Percentiles rank a stretch among this genome's conserved stretches.
These are phyloP conservation scores for Hestina assimilis DNA, from an alignment of 1,140 invertebrate species.

Conservation along the genomic window DNA sequence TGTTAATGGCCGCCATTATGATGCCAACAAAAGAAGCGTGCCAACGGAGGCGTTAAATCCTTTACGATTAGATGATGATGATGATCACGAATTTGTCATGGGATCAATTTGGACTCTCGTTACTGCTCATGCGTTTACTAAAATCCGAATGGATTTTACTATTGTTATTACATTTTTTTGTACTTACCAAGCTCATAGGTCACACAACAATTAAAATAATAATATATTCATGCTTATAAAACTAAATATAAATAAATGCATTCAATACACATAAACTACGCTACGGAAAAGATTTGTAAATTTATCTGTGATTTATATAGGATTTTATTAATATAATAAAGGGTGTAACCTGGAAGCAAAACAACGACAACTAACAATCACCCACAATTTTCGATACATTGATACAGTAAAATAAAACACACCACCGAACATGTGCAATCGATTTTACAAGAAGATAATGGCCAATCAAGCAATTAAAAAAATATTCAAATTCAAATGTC, in stretches of 20 bases:
- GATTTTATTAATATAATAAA: conserved; percentile 41
- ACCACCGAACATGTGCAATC: conserved; percentile 64
- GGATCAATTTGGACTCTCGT: conserved; percentile 46
- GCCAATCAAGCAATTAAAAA: conserved; percentile 62
- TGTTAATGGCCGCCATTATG: conserved; percentile 74
- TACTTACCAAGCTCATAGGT: background rate
- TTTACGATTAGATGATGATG: conserved; percentile 75
- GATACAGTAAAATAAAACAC: conserved; percentile 64
- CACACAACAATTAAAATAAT: conserved; percentile 31
- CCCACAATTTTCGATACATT: conserved; percentile 60
- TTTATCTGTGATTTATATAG: conserved; percentile 70
- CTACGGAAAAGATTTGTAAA: conserved; percentile 59
- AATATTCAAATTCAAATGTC: conserved; percentile 41
- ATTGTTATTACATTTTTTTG: conserved; percentile 17
- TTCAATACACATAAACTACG: conserved; percentile 46
- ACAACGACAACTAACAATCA: conserved; percentile 72
- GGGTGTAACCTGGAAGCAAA: conserved; percentile 76
- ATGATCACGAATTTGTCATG: conserved; percentile 70
- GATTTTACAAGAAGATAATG: conserved; percentile 38
- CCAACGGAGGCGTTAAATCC: conserved; percentile 77
- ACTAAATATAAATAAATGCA: conserved; percentile 57
- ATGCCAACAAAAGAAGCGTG: conserved; percentile 73
- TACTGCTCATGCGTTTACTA: conserved; percentile 47
- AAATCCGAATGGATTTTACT: conserved; percentile 30
- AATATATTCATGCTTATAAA: conserved; percentile 60